Base-by-base conservation (phyloP, 2,888 invertebrate genomes). In the Cheilosia impressa region DNA sequence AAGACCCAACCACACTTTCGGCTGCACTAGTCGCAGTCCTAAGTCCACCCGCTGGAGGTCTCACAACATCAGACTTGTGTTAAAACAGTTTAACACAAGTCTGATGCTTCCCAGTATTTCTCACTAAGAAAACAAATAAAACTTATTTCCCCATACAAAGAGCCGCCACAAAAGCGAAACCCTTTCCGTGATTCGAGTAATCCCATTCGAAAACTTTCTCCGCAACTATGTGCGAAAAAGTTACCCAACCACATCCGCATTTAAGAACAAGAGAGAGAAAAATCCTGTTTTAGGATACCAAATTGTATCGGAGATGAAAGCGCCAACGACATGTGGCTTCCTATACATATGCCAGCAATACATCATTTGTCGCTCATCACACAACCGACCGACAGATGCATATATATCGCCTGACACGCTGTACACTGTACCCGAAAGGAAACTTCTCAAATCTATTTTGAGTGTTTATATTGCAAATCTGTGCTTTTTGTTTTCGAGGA, bases 291-390 rank as follows among this genome's bases (percentile, higher is more conserved):
- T n/a, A 38, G 43, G 34, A 68, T 38, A 55, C 17, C 17, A 63
- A 62, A 69, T 63, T 38, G 58, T 71, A 41, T 60, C 38, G 38
- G 38, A 4, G 38, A 38, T 38, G 38, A 38, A 38, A 13, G 38
- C 60, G 69, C 68, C 53, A 47, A 71, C 63, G 63, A 78, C 55
- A 63, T 78, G 71, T 71, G 71, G 63, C 71, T 43, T 57, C 71
- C 19, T 41, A 47, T 27, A 63, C 43, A 15, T 53, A 52, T 31
- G 17, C 57, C 17, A 34, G 24, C 31, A 1, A 24, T 65, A 58
- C 27, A 38, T 68, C 60, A 52, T 60, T 43, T 41, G n/a, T n/a
- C 47, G 45, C 9, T 22, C 50, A 77, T 68, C 68, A 31, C 43
- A n/a, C 19, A 62, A 38, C 58, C n/a, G 15, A 63, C 31, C 10